Evolutionary conservation across 2,888 invertebrate species (phyloP).

Genomic region (Bhutanitis thaidina): DNA sequence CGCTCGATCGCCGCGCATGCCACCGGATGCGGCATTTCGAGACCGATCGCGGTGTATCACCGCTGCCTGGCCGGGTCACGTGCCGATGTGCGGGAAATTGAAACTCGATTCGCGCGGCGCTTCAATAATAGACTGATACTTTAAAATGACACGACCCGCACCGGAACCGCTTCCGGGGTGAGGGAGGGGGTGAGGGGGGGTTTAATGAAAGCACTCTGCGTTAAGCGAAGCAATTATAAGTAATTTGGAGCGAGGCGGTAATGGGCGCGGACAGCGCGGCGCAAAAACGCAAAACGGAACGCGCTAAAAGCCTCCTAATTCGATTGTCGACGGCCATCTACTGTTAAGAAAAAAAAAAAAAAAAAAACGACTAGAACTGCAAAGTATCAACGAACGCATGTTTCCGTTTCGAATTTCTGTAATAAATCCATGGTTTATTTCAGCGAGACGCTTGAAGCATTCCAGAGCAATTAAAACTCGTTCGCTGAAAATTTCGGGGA

Average conservation of each 20-base stretch:
- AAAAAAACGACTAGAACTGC: constrained; percentile 32
- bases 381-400: not conserved
- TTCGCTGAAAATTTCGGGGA: constrained; percentile 53
- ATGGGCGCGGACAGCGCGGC: constrained; percentile 75
- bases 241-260: constrained; percentile 70
- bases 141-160: constrained; percentile 53
- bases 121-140: constrained; percentile 31
- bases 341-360: constrained; percentile 30
- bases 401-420: constrained; percentile 20
- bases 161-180: constrained; percentile 56
- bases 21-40: no score
- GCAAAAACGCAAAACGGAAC: constrained; percentile 76
- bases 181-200: no score
- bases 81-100: constrained; percentile 21
- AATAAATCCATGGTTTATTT: constrained; percentile 11
- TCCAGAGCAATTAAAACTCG: constrained; percentile 63
- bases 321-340: constrained; percentile 69
- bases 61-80: not conserved
- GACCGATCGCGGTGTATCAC: not conserved
- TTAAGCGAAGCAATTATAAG: constrained; percentile 79
- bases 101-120: constrained; percentile 27
- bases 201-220: constrained; percentile 79
- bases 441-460: not conserved
- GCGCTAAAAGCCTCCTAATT: constrained; percentile 78
- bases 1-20: constrained; percentile 28